These are phyloP conservation scores for Chroicocephalus ridibundus DNA, from an alignment of 2,113 vertebrate genomes.

Conservation along the genomic window DNA sequence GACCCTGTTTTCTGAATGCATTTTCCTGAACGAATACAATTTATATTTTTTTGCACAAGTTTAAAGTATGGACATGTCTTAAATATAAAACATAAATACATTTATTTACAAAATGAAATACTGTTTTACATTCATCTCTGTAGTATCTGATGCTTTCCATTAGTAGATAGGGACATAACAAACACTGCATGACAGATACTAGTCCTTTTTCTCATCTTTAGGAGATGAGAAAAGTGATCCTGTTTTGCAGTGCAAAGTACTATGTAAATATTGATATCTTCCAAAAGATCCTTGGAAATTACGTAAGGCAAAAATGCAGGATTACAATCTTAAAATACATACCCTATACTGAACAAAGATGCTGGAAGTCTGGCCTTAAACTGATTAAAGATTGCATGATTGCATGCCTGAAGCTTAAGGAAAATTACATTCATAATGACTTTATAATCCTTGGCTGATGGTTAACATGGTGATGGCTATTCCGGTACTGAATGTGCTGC, in stretches of 20 bases:
- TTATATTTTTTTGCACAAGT: not conserved
- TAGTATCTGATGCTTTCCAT: not conserved
- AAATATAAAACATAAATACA: not conserved
- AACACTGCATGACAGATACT: not conserved
- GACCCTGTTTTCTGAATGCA: not conserved
- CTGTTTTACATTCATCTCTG: not conserved
- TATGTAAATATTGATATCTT: not conserved
- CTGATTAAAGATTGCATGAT: not conserved
- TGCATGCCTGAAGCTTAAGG: not conserved
- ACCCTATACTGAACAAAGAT: not conserved
- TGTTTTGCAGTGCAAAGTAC: not conserved
- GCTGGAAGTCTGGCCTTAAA: not conserved
- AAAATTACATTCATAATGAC: not conserved
- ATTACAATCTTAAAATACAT: not conserved
- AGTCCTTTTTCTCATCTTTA: not conserved
- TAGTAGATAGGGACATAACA: not conserved
- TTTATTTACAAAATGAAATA: not conserved
- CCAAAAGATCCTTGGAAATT: not conserved
- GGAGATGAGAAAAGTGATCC: not conserved
- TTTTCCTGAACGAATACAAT: not conserved
- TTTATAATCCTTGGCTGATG: not conserved
- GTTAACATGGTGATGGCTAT: not conserved
- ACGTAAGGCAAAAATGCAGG: not conserved
- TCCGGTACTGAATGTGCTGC: not conserved
- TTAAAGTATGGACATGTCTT: not conserved